Base-by-base conservation (phyloP, 2,797 vertebrate genomes). In the Tenualosa ilisha region DNA sequence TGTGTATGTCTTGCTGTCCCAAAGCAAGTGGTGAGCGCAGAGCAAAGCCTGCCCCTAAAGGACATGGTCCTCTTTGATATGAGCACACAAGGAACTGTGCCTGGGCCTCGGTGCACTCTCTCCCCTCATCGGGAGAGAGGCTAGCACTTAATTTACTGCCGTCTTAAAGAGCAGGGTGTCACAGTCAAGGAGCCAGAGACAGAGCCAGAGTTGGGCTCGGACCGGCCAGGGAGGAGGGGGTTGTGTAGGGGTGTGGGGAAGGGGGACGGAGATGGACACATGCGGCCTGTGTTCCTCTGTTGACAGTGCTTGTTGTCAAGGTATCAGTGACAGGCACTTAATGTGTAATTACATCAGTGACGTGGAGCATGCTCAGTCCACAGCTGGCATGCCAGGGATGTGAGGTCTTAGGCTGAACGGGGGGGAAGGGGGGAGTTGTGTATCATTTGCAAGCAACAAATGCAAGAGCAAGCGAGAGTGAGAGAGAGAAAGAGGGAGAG, bases 341-440 rank as follows among this genome's bases (percentile, higher is more conserved):
- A 91, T 90, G 89, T 89, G 89, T 90, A 90, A 90, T 91, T 89
- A 89, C 88, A 92, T 86, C 88, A 89, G 54, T 83, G 85, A 89
- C 84, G 84, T 53, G 68, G 84, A 79, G 65, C 83, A 15, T 68
- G 51, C 59, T 17, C n/a, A 53, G 75, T 56, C 65, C 82, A 56
- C 86, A 88, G 85, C 89, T 85, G 87, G 61, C 85, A 82, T 90
- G 84, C 87, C 85, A 79, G 50, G 20, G 68, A 43, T 20, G 63
- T 88, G 89, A 88, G 81, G 85, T 82, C 86, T 86, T 81, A 54
- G 51, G 43, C 82, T 49, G 0, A 72, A 9, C 12, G 65, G 65
- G 65, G 11, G 31, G 61, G 26, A 31, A 2, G 31, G 13, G 31
- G 72, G 37, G 72, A 20, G 37, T 12, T 40, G 63, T 11, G 72